phyloP scores from a whole-genome alignment of 1,140 invertebrate species.

The Pogonus chalceus region DNA sequence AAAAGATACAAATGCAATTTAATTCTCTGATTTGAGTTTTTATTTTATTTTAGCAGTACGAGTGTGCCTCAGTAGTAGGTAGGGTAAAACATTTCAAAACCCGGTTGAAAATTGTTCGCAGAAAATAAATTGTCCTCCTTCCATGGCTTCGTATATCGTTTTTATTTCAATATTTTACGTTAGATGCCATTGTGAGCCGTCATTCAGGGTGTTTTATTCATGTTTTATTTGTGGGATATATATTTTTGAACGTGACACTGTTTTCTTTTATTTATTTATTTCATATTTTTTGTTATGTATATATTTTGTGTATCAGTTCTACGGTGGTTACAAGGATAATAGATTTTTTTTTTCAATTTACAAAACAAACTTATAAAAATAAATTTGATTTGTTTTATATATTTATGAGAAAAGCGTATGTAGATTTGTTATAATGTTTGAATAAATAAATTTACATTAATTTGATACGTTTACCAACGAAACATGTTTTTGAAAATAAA shows the following conservation, averaged over 20 bases:
- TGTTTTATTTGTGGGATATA: constrained; percentile 6
- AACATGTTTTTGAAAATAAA: too few species aligned
- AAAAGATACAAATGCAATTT: background rate
- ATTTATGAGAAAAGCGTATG: too few species aligned
- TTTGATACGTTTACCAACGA: too few species aligned
- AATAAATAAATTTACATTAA: too few species aligned
- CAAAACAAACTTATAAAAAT: too few species aligned
- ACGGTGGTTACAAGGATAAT: background rate
- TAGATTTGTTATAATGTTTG: too few species aligned
- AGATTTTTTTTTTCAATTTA: too few species aligned
- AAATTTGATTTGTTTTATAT: too few species aligned
- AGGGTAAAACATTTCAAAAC: background rate
- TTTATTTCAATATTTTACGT: background rate
- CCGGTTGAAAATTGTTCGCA: background rate
- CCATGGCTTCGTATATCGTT: background rate
- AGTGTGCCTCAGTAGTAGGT: background rate
- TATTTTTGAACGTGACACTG: constrained; percentile 6
- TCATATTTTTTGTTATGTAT: background rate
- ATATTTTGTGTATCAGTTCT: background rate
- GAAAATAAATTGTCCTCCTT: constrained; percentile 3
- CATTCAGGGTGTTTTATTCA: background rate
- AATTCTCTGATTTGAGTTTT: constrained; percentile 3
- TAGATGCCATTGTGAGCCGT: background rate
- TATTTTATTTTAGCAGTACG: constrained; percentile 3
- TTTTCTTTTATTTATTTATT: constrained; percentile 2